Evolutionary conservation across 2,888 invertebrate species (phyloP), one percentile per base, ranked within the genome.

Genomic region (Philaethria dido): DNA sequence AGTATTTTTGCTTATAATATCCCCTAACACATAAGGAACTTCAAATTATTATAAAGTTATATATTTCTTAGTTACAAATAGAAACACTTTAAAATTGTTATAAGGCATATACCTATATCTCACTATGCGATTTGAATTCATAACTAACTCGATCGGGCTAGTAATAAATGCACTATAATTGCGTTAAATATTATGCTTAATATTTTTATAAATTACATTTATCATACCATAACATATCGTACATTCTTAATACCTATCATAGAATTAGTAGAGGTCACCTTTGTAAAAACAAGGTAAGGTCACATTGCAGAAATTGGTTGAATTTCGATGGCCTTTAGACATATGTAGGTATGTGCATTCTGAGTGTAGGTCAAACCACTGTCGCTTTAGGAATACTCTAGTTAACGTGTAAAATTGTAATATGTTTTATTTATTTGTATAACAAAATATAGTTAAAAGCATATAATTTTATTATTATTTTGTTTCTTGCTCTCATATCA

Each of bases 301-400:
- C 29, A 29, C 16, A 1, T 50, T 25, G 50, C 1, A 5, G 22
- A 29, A 29, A 25, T 50, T 50, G 25, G 29, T 16, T 25, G 25
- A 50, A 50, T 50, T 50, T 50, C 50, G 50, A 25, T 29, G 50
- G 29, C 25, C 50, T 50, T 25, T 29, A 50, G 48, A 25, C n/a
- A 8, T 48, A 8, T 48, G 29, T 50, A n/a, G 0, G n/a, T 48
- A 25, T 25, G 25, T 25, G 6, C 48, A 47, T 29, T 29, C 6
- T 50, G 9, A 3, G 50, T 48, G 48, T 50, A 50, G 29, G 50
- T 50, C 50, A 50, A 29, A 48, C 48, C 9, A 29, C 25, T 50
- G 22, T 16, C 50, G 48, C 14, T 29, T 50, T 29, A 50, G 25
- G 25, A 50, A 50, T 50, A n/a, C n/a, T 13, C 3, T 6, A 39